Base-by-base conservation (phyloP, 30 jellyfish, hydroid and myxozoan species). In the Aurelia coerulea region DNA sequence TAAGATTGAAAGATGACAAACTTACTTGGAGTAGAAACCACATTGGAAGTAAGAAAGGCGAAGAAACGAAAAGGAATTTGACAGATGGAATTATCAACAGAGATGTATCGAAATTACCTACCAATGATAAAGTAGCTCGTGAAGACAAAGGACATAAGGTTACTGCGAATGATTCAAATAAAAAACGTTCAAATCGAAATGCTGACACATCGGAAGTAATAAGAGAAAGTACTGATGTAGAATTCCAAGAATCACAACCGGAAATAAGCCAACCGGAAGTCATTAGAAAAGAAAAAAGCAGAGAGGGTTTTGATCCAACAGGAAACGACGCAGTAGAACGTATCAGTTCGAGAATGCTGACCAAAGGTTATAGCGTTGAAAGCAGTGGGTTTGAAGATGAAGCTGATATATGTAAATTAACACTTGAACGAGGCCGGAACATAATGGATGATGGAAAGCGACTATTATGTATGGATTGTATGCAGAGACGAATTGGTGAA, bases 351-450 rank as follows among this genome's bases (percentile, higher is more conserved):
- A 59, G 42, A 16, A 49, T 39, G 39, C 1, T 76, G 2, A 52
- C 65, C 31, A 90, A 80, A 68, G 95, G 96, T 4, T 83, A 50
- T 34, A 95, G 99, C 62, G 50, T 90, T 9, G 99, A 95, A 37
- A 95, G 99, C 79, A 95, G 99, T 67, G 99, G 99, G 33, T 95
- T 85, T 87, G 99, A 95, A 62, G 99, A 95, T 37, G 99, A 95
- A 65, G 69, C 80, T 71, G 93, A 82, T 31, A 15, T 41, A 10
- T 46, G 70, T 7, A 66, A 69, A 37, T 46, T 65, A 11, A 64
- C 88, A 82, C 94, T 90, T 9, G 91, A 49, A 16, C 72, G 86
- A 59, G 89, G 70, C 3, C 51, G 16, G 15, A n/a, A 17, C 39
- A 18, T 64, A 5, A 17, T 4, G 18, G 81, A 86, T 4, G 19